Base-by-base conservation (phyloP, 1,140 invertebrate species). In the Solenopsis fugax region DNA sequence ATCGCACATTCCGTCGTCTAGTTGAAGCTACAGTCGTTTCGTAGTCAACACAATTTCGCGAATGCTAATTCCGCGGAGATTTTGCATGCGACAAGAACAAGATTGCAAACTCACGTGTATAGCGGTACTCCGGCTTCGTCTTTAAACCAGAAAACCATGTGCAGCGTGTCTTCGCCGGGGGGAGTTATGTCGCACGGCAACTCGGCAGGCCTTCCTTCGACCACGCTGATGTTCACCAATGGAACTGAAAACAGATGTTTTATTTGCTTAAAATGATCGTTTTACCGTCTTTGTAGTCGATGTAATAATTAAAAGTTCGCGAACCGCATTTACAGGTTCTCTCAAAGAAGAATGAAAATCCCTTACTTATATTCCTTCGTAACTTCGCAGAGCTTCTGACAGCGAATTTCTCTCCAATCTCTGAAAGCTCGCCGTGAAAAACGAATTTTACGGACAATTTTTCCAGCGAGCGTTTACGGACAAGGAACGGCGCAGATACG, bases 61-160 rank as follows among this genome's bases (percentile, higher is more conserved):
- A 69, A 81, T 71, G 64, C 48, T 54, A 56, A 73, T 82, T 73
- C 18, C 24, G 24, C 18, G 2, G 37, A 58, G 12, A 72, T 73
- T 82, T 54, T n/a, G 69, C 62, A 54, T 69, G 58, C 65, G 16
- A 56, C 41, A 62, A 84, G 41, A 60, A 81, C 16, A 16, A 73
- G 45, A 48, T 62, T 75, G 69, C 54, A 54, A 60, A 95, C 96
- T 96, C 94, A 98, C 98, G 97, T 98, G 96, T 98, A 98, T 58
- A 98, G 95, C 13, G 98, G 98, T 87, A 97, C 97, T 73, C 97
- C 98, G 54, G 97, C 97, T 89, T 98, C 97, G 93, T 98, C 97
- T 92, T 97, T 97, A 95, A 98, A 98, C 98, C 98, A 98, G 93
- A 98, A 97, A 48, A 98, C 97, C 97, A 98, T 98, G 95, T 98